phyloP scores from a whole-genome alignment of 2,797 vertebrate genomes.

The Podarcis lilfordi region DNA sequence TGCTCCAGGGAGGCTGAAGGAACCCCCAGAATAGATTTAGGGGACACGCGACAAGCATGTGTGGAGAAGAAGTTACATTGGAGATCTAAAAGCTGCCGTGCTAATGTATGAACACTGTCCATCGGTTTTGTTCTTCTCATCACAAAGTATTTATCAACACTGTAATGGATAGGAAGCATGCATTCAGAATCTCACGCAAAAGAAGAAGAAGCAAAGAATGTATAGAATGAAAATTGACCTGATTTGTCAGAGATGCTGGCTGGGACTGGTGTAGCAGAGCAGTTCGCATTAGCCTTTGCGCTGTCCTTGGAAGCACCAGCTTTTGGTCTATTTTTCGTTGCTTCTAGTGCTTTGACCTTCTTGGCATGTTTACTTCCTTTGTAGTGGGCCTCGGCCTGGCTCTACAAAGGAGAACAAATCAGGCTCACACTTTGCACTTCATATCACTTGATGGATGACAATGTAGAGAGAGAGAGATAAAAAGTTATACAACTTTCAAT shows the following conservation, averaged over 20 bases:
- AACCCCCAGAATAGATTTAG: too few relatives aligned
- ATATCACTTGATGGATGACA: constrained; percentile 74
- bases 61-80: too few relatives aligned
- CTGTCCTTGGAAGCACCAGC: constrained; percentile 84
- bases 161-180: constrained; percentile 54
- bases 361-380: constrained; percentile 99
- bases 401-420: constrained; percentile 94
- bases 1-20: too few relatives aligned
- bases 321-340: constrained; percentile 92
- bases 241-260: constrained; percentile 88
- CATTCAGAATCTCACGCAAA: constrained; percentile 38
- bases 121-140: not conserved
- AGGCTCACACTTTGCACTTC: constrained; percentile 82
- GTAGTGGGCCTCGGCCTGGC: constrained; percentile 98
- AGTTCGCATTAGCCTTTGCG: constrained; percentile 83
- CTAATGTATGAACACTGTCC: too few relatives aligned
- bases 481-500: constrained; percentile 76
- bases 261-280: constrained; percentile 78
- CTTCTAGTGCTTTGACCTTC: constrained; percentile 98
- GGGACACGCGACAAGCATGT: too few relatives aligned
- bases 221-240: constrained; percentile 87
- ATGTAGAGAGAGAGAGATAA: constrained; percentile 53
- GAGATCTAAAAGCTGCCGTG: too few relatives aligned
- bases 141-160: constrained; percentile 56
- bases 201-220: constrained; percentile 63